Evolutionary conservation across 2,113 vertebrate species (phyloP), one percentile per base, ranked within the genome.

Genomic region (Micronycteris hirsuta): DNA sequence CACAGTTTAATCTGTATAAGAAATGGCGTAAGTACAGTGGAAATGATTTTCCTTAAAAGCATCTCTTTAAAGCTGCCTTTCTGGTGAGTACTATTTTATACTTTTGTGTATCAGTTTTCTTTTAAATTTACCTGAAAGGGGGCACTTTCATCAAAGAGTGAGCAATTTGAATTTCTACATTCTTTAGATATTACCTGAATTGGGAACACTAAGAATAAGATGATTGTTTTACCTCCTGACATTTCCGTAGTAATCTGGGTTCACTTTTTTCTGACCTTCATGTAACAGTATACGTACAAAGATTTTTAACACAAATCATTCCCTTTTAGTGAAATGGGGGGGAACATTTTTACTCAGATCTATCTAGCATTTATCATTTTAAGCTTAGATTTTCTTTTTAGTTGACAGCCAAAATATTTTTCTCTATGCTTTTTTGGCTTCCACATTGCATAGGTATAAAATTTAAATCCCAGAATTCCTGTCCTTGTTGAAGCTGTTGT

Each of bases 51-150:
- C 95, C 94, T 96, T 97, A 93, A 97, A 97, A 97, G 95, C 82
- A 96, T 96, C 95, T 93, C 81, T 97, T 82, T 96, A 97, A 92
- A 97, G 95, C 94, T 94, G 95, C 88, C 52, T 91, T 96, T 90
- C 94, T 97, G 97, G 97, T 98, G 97, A 98, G 97, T 98, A 98
- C 65, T 96, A 31, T 76, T 93, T 96, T 96, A 86, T 76, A 76
- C 76, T 94, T 96, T 74, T 78, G 1, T 89, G 5, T 91, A 17
- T 95, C n/a, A 77, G 0, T 83, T 95, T 70, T 67, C 38, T 89
- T 94, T 78, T 87, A 74, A 86, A 87, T 63, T 70, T 89, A 88
- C 68, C 10, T 54, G 36, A 82, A 92, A 14, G 4, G 43, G 58
- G 43, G 47, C 56, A 70, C 38, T 63, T 74, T 82, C 36, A 52